Base-by-base conservation (phyloP, 2,797 vertebrate species). In the Bufotes viridis region DNA sequence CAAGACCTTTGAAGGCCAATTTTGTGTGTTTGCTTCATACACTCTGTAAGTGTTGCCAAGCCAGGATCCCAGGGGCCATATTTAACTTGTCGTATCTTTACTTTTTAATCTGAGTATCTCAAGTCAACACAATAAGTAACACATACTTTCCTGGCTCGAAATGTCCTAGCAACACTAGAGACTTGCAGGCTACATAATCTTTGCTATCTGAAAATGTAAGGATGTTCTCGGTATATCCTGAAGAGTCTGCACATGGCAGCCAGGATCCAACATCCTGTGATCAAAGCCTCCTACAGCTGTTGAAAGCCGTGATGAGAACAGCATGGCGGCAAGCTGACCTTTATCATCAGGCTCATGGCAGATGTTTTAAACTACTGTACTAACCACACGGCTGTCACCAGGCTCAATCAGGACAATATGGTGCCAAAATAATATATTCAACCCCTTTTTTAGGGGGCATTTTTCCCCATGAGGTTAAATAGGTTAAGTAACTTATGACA, bases 271-370 rank as follows among this genome's bases (percentile, higher is more conserved):
- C 13, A 17, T 60, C 81, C 65, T 69, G 51, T 7, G 76, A 88
- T 88, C 83, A 88, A 81, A 88, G 87, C 67, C 17, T 81, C 34
- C 57, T 75, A 20, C 42, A 70, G 55, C 82, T 75, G 87, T 69
- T 88, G 82, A 85, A 65, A 84, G 82, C 26, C 34, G 34, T 65
- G 80, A 81, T 81, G 57, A 22, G 57, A 76, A 14, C 70, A 76
- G 65, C 69, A 78, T 65, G 79, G 70, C 17, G 58, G 49, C 42
- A 1, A 5, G 74, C 10, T 78, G 87, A 78, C 87, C 81, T 70
- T 84, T 61, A n/a, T 65, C 78, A 51, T 74, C 65, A 34, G 15
- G n/a, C 17, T 18, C 81, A 53, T n/a, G 65, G 61, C 74, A 84
- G 72, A 83, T 87, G 72, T 78, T 61, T 78, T 53, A 26, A 13